Conservation (phyloP, 1,140 invertebrate genomes). For the Sminthurides bifidus region DNA sequence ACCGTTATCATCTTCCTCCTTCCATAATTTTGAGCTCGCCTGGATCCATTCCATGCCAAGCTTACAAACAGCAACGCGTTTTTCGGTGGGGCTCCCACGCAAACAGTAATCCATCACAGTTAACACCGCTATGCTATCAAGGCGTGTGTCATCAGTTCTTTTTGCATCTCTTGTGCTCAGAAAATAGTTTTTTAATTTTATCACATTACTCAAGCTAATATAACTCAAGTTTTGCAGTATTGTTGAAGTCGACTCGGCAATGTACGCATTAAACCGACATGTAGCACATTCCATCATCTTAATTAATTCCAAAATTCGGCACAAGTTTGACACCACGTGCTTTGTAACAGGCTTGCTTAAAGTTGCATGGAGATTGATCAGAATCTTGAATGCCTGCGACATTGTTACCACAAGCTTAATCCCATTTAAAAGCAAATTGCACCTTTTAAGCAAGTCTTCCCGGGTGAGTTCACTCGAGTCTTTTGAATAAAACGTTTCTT, state of each 20-base stretch:
- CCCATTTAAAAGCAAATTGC: conserved; percentile 47
- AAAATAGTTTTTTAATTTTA: conserved; percentile 41
- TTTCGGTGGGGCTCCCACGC: conserved; percentile 50
- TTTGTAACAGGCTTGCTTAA: conserved; percentile 65
- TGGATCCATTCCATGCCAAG: conserved; percentile 54
- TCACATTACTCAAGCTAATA: conserved; percentile 48
- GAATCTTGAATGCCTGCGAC: conserved; percentile 43
- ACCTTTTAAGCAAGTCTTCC: conserved; percentile 50
- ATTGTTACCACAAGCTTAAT: conserved; percentile 39
- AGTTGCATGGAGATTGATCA: conserved; percentile 70
- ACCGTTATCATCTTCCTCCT: conserved; percentile 41
- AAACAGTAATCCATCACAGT: conserved; percentile 22
- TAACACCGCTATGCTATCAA: conserved; percentile 46
- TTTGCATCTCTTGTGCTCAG: not conserved
- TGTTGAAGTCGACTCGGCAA: conserved; percentile 48
- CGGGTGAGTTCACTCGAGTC: conserved; percentile 44
- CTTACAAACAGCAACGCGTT: conserved; percentile 50
- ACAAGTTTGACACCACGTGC: conserved; percentile 59
- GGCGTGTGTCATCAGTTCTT: conserved; percentile 37
- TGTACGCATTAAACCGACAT: conserved; percentile 43
- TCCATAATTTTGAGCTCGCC: conserved; percentile 36
- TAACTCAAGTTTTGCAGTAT: conserved; percentile 57
- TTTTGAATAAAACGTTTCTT: conserved; percentile 23
- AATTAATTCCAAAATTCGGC: conserved; percentile 66
- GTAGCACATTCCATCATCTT: conserved; percentile 60